Percentiles rank a stretch among this genome's conserved stretches.
phyloP scores from a whole-genome alignment of 2,888 invertebrate genomes.

The Pristionchus maxplancki region DNA sequence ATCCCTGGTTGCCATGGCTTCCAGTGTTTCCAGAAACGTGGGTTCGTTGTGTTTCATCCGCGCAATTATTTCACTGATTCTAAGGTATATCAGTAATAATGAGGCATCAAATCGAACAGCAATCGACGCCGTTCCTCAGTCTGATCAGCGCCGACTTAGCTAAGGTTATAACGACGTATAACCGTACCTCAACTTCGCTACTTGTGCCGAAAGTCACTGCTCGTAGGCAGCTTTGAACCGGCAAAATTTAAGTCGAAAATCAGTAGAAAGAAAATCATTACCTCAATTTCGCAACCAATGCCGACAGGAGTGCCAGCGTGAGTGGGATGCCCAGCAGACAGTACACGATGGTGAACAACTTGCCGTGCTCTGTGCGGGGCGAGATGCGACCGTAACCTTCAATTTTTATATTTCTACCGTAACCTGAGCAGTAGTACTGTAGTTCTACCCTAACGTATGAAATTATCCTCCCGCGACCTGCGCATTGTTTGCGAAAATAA shows the following conservation, averaged over 20 bases:
- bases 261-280: background rate
- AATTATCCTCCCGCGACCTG: too few relatives aligned
- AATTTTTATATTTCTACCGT: constrained; percentile 52
- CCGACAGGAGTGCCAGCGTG: constrained; percentile 88
- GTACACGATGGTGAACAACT: constrained; percentile 90
- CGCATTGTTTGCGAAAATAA: too few relatives aligned
- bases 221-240: too few relatives aligned
- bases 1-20: too few relatives aligned
- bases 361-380: constrained; percentile 89
- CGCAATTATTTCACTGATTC: too few relatives aligned
- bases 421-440: too few relatives aligned
- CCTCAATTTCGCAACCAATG: constrained; percentile 83
- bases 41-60: too few relatives aligned
- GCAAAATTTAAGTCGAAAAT: too few relatives aligned
- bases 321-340: constrained; percentile 89
- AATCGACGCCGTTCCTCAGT: background rate
- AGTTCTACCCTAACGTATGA: too few relatives aligned
- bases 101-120: background rate
- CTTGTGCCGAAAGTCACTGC: background rate
- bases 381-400: constrained; percentile 92
- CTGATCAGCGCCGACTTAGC: too few relatives aligned
- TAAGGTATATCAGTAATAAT: background rate
- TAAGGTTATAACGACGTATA: too few relatives aligned
- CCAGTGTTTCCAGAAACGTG: too few relatives aligned
- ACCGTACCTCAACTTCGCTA: background rate